Base-by-base conservation (phyloP, 2,113 vertebrate species). In the Mus spicilegus region DNA sequence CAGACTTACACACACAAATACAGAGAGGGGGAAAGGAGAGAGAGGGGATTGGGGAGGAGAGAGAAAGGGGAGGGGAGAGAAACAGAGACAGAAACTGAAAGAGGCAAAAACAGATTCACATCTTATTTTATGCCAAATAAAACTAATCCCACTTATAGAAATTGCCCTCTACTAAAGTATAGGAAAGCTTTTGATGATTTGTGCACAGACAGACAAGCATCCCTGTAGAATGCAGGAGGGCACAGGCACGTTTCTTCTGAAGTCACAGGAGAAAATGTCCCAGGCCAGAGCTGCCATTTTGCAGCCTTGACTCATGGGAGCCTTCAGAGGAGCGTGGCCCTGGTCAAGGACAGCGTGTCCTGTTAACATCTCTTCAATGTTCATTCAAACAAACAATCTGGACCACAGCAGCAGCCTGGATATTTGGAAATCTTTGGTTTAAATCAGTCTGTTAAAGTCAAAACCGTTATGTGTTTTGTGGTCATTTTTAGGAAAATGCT, bases 401-500 rank as follows among this genome's bases (percentile, higher is more conserved):
- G 13, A 22, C 24, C 65, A 84, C 26, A 87, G 2, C 13, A 81
- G 1, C 42, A 85, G 54, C 58, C 33, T 72, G 42, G 46, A 19
- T 91, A 39, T 82, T 56, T 61, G 9, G 73, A 69, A 90, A 75
- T 12, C 30, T 49, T 75, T 84, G 33, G 16, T 26, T 80, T 92
- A 75, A 94, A 70, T 58, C 36, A 70, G n/a, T 20, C 28, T 76
- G 90, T 30, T 88, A 70, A 70, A 46, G 69, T 78, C 63, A 72
- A 93, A 77, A 87, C 13, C 22, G 42, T 80, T 87, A 24, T 11
- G 63, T 28, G 76, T 92, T 78, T 84, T 56, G 26, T 85, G 39
- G 13, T 93, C 54, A 90, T 81, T 92, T 49, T 94, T 73, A 87
- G 36, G 58, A 89, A 65, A 94, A n/a, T 76, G 36, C 84, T 51